Conservation (phyloP, 2,888 invertebrate genomes). For the Morinoia aosen region DNA sequence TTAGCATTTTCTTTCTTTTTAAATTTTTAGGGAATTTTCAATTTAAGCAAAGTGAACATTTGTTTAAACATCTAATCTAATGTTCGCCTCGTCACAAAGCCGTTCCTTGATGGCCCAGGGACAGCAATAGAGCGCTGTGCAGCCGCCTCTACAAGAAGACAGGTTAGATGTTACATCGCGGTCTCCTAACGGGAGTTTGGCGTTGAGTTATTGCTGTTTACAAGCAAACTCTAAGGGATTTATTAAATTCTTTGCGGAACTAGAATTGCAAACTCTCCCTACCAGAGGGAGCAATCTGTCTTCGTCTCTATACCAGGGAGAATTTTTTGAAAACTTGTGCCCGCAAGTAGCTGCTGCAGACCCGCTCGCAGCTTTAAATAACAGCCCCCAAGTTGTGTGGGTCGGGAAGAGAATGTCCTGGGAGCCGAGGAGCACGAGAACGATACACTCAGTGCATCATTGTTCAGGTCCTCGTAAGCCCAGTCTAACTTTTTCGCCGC, state of each 20-base stretch:
- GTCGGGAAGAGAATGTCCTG: not conserved
- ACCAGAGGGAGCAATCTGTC: not conserved
- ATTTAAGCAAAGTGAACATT: too few relatives aligned
- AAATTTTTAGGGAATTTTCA: too few relatives aligned
- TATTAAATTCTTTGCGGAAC: slow-evolving; percentile 27
- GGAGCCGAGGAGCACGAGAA: not conserved
- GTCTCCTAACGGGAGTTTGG: not conserved
- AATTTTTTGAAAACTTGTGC: not conserved
- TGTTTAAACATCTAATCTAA: not conserved
- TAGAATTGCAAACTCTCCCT: not conserved
- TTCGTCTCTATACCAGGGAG: not conserved
- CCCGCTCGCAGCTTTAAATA: not conserved
- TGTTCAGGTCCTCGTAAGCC: not conserved
- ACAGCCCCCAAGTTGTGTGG: not conserved
- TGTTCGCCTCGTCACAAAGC: not conserved
- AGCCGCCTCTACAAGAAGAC: not conserved
- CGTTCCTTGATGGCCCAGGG: not conserved
- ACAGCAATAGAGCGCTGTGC: not conserved
- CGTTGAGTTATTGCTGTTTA: slow-evolving; percentile 10
- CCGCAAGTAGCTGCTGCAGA: not conserved
- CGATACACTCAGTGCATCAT: not conserved
- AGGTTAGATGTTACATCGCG: not conserved
- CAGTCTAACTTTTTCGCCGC: too few relatives aligned
- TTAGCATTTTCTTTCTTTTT: too few relatives aligned
- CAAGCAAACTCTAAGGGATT: not conserved